These are phyloP conservation scores for Hippasteria phrygiana DNA, from an alignment of 53 echinoderm and acorn worm species.

Conservation along the genomic window DNA sequence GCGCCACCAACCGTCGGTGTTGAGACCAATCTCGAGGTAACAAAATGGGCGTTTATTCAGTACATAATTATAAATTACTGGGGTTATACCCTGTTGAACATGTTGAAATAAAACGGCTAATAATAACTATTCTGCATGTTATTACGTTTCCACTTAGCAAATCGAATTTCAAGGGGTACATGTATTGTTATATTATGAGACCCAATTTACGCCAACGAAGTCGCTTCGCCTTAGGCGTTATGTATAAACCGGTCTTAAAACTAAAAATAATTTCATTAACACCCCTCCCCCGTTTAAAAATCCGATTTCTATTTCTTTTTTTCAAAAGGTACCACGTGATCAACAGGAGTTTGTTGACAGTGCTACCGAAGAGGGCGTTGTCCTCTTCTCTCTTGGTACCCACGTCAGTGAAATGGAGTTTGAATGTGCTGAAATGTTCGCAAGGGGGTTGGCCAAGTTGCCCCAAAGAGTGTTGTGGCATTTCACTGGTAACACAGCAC, in stretches of 20 bases:
- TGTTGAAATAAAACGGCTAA: too few relatives aligned
- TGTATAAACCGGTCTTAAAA: too few relatives aligned
- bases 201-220: not conserved
- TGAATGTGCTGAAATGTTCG: not conserved
- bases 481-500: not conserved
- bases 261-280: not conserved
- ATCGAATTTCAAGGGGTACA: not conserved
- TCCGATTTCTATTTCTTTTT: not conserved
- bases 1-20: too few relatives aligned
- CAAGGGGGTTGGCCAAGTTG: constrained; percentile 5
- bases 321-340: not conserved
- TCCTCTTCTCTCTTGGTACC: constrained; percentile 32
- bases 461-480: constrained; percentile 25
- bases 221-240: not conserved
- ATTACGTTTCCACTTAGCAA: not conserved
- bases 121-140: not conserved
- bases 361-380: not conserved
- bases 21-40: too few relatives aligned
- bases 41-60: too few relatives aligned
- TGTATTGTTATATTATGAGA: not conserved
- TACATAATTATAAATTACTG: too few relatives aligned
- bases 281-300: not conserved
- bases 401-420: not conserved
- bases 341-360: constrained; percentile 12
- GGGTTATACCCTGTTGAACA: too few relatives aligned